Conservation (phyloP, 2,888 invertebrate genomes). For the Torymus texanus region DNA sequence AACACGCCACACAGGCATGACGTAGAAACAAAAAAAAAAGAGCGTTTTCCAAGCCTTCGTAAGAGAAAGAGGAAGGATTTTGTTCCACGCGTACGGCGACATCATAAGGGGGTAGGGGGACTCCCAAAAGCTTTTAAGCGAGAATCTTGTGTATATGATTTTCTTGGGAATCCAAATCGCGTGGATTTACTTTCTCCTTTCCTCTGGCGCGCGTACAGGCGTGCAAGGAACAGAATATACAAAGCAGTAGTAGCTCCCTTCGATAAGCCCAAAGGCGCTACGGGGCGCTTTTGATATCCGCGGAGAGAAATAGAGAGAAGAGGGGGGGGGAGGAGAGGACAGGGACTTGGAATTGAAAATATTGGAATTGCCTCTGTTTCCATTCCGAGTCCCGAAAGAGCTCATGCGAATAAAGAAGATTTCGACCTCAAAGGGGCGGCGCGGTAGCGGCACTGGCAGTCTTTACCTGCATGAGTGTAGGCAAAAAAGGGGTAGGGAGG, state of each 20-base stretch:
- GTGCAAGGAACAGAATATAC: conserved; percentile 25
- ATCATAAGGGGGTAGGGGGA: background rate
- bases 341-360: conserved; percentile 53
- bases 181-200: conserved; percentile 51
- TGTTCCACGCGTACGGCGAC: background rate
- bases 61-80: background rate
- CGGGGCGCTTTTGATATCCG: conserved; percentile 28
- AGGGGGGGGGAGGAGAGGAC: background rate
- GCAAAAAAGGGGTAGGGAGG: background rate
- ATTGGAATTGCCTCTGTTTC: conserved; percentile 51
- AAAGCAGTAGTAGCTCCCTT: conserved; percentile 47
- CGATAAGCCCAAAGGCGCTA: conserved; percentile 57
- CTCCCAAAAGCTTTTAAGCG: conserved; percentile 53
- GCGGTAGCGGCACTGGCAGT: background rate
- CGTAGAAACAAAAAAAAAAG: background rate
- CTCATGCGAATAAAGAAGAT: conserved; percentile 46
- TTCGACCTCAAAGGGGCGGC: conserved; percentile 41
- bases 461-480: conserved; percentile 12
- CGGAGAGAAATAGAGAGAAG: background rate
- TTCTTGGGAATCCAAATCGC: conserved; percentile 55
- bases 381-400: conserved; percentile 32
- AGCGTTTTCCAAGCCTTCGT: background rate
- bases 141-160: conserved; percentile 57
- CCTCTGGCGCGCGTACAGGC: background rate
- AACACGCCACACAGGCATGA: background rate